A percentile compares a stretch with the other conserved stretches of the same genome.
phyloP scores from a whole-genome alignment of 1,140 invertebrate genomes.

The Brevipalpus yothersi region DNA sequence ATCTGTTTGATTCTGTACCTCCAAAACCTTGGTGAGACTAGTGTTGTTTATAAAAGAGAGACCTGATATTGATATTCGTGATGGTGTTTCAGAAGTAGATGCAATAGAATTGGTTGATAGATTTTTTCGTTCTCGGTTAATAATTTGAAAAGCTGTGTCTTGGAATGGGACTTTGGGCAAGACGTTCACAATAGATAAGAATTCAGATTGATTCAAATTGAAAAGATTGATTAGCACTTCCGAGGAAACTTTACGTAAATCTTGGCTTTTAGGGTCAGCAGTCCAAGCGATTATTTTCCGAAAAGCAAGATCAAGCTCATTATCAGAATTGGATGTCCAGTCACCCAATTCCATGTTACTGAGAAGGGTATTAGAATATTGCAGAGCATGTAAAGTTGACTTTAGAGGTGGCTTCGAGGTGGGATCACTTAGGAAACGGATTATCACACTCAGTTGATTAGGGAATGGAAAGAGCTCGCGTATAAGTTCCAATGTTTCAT shows the following conservation, averaged over 20 bases:
- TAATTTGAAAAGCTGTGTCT: conserved; percentile 50
- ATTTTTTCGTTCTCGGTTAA: conserved; percentile 45
- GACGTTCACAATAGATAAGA: conserved; percentile 52
- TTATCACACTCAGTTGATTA: conserved; percentile 32
- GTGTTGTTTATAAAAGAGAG: neutral
- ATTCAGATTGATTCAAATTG: conserved; percentile 62
- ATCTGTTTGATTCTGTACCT: conserved; percentile 17
- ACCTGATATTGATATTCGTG: neutral
- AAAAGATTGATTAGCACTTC: conserved; percentile 58
- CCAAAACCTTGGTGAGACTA: neutral
- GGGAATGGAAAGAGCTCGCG: conserved; percentile 38
- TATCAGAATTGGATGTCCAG: conserved; percentile 17
- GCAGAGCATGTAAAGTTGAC: conserved; percentile 21
- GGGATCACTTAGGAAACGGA: conserved; percentile 56
- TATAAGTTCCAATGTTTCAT: conserved; percentile 58
- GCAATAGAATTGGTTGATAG: too few relatives aligned
- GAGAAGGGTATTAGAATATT: conserved; percentile 21
- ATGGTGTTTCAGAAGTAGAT: neutral
- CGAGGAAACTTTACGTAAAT: conserved; percentile 48
- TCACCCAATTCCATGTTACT: conserved; percentile 21
- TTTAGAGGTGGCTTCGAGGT: conserved; percentile 57
- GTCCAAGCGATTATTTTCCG: conserved; percentile 29
- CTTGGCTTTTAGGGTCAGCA: conserved; percentile 29
- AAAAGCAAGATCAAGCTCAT: conserved; percentile 24
- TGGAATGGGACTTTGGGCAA: conserved; percentile 45